Conservation (phyloP, 2,888 invertebrate species). For the Brachycybe producta region DNA sequence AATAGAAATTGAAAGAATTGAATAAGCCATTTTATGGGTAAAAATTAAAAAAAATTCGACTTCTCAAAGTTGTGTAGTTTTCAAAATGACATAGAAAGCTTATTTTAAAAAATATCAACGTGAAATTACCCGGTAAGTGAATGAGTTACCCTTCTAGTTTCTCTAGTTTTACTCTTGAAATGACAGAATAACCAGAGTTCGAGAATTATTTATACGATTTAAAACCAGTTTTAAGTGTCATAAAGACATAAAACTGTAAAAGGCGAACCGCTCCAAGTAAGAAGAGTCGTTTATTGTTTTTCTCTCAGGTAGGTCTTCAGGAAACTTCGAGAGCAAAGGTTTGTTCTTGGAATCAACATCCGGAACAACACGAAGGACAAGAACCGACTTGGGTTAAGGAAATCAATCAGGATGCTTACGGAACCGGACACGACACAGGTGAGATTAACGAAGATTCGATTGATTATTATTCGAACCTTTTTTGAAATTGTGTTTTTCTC, state of each 20-base stretch:
- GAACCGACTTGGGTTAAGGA: conserved; percentile 51
- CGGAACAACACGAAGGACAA: conserved; percentile 38
- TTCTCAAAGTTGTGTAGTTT: no score
- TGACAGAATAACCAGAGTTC: no score
- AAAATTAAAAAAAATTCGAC: no score
- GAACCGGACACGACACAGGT: conserved; percentile 7
- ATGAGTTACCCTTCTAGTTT: no score
- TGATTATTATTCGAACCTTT: background rate
- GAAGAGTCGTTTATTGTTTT: background rate
- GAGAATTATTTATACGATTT: no score
- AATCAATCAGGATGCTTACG: conserved; percentile 17
- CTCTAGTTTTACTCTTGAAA: no score
- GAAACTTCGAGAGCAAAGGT: conserved; percentile 20
- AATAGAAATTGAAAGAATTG: no score
- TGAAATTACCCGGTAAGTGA: no score
- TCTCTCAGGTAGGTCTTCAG: conserved; percentile 10
- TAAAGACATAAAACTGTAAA: background rate
- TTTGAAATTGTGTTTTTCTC: background rate
- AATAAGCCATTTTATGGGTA: no score
- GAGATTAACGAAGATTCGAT: background rate
- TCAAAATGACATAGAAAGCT: no score
- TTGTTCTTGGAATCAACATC: conserved; percentile 12
- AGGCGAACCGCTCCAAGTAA: background rate
- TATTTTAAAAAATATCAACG: no score
- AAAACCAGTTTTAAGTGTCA: background rate